Evolutionary conservation across 1,140 invertebrate genomes (phyloP).

Genomic region (Grapholita molesta): DNA sequence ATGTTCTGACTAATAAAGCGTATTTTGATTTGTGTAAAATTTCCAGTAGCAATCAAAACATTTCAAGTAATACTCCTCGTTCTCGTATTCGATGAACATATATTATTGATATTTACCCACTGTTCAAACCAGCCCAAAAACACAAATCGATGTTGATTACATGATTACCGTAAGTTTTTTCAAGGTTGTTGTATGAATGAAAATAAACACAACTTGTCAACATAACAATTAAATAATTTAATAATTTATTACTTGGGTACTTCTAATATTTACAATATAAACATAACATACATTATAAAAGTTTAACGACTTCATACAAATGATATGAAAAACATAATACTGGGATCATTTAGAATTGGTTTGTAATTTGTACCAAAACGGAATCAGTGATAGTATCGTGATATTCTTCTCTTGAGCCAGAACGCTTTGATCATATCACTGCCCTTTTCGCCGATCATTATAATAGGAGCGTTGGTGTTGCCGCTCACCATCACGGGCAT

Average conservation of each 20-base stretch:
- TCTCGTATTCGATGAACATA: too few relatives aligned
- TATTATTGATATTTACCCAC: too few relatives aligned
- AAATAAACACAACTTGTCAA: background rate
- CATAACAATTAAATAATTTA: background rate
- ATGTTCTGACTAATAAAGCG: too few relatives aligned
- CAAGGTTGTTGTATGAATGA: background rate
- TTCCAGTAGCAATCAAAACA: too few relatives aligned
- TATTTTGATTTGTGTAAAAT: too few relatives aligned
- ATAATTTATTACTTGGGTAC: background rate
- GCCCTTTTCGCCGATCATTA: constrained; percentile 92
- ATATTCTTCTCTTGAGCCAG: constrained; percentile 80
- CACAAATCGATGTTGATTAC: too few relatives aligned
- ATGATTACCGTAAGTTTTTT: too few relatives aligned
- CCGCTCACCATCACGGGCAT: constrained; percentile 88
- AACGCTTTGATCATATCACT: constrained; percentile 90
- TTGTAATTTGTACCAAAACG: background rate
- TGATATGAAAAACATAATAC: background rate
- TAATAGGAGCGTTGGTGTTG: constrained; percentile 90
- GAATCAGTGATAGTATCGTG: constrained; percentile 24
- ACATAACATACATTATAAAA: background rate
- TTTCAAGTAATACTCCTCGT: too few relatives aligned
- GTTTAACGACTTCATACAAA: background rate
- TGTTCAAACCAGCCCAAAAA: too few relatives aligned
- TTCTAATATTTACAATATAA: background rate
- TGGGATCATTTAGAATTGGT: background rate